Percentiles rank a stretch among this genome's conserved stretches.
Evolutionary conservation across 2,888 invertebrate species (phyloP).

Genomic region (Reticulitermes lucifugus): DNA sequence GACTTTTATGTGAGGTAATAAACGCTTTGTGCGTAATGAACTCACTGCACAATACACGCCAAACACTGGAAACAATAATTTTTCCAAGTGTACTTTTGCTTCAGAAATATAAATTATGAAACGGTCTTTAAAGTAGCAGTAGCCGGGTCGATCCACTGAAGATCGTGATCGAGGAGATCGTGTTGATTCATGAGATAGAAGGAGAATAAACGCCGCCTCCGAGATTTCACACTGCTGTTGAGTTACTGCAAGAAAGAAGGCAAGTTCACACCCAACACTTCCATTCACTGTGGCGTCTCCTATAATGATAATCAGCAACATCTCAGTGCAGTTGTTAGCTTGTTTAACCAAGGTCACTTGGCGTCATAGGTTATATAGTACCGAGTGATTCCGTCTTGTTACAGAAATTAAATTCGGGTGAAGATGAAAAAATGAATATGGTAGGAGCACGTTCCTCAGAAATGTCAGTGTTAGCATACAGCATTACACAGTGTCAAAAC

Average conservation of each 20-base stretch:
- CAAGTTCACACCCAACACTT: too few relatives aligned
- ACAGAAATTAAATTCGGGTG: too few relatives aligned
- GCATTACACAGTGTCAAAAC: too few relatives aligned
- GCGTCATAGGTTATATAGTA: too few relatives aligned
- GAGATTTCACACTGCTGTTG: not conserved
- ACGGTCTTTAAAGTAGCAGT: not conserved
- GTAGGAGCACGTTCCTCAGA: too few relatives aligned
- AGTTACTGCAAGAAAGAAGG: not conserved
- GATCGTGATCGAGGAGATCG: not conserved
- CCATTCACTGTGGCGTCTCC: too few relatives aligned
- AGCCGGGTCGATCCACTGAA: not conserved
- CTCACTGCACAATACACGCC: not conserved
- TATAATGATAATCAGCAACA: too few relatives aligned
- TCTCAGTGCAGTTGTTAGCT: too few relatives aligned
- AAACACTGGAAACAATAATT: not conserved
- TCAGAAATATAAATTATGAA: slow-evolving; percentile 9
- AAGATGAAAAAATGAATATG: too few relatives aligned
- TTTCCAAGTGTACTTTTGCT: not conserved
- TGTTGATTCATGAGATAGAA: not conserved
- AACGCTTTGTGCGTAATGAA: not conserved
- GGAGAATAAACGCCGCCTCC: not conserved
- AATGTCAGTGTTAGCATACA: too few relatives aligned
- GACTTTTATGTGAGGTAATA: slow-evolving; percentile 6
- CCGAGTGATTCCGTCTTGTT: too few relatives aligned
- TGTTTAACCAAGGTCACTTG: too few relatives aligned